Base-by-base conservation (phyloP, 2,113 vertebrate genomes). In the Istiophorus platypterus region DNA sequence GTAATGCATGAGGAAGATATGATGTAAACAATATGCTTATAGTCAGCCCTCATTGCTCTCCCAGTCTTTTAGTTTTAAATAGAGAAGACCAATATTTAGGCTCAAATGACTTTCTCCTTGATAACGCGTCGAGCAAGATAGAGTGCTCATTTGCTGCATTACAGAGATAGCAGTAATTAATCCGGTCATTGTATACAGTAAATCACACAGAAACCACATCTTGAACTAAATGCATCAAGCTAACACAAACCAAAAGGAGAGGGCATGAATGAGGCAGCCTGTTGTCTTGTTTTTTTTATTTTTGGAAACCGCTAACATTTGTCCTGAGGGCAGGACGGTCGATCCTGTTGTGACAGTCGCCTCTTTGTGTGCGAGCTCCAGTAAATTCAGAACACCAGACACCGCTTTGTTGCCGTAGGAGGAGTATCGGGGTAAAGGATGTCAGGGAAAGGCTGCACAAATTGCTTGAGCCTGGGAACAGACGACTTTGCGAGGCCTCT, bases 401-500 rank as follows among this genome's bases (percentile, higher is more conserved):
- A 6, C 14, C 17, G 54, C 72, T 80, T 63, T 52, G 61, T 74
- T 59, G 58, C 72, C 76, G 69, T 24, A 45, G 31, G 54, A 78
- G 51, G 64, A 52, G 27, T n/a, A 27, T 61, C 12, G 24, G 54
- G 51, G 27, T 56, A 51, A 47, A 71, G 65, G 47, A 70, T 81
- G 76, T 82, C 62, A 57, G 74, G 51, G 51, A 76, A 69, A 63
- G 81, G 81, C 62, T 37, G 42, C 31, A n/a, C n/a, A 67, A 70
- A 82, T 86, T 42, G 49, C 81, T 77, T 4, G n/a, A 72, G 76
- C 6, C 6, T 47, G 61, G 11, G 27, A 81, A 78, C 41, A 31
- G 75, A 87, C 20, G 73, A 75, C 61, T 82, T 41, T 2, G 31
- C 82, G 49, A 77, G 49, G 71, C 57, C 70, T 79, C 49, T 56